Evolutionary conservation across 2,888 invertebrate genomes (phyloP), one percentile per base, ranked within the genome.

Genomic region (Ectemnius continuus): DNA sequence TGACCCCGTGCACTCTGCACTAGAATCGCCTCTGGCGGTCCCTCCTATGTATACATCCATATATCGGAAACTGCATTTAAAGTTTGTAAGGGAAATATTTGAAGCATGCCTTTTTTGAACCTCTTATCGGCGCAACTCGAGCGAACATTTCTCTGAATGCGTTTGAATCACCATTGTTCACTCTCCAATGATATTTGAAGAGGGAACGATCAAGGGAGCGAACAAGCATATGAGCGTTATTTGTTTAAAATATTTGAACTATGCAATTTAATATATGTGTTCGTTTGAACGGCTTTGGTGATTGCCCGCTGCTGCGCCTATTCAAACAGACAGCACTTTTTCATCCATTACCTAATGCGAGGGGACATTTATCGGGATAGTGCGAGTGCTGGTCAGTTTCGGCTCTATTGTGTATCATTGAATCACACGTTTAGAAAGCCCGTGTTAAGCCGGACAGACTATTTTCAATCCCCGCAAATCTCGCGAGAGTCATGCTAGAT

Each of bases 231-330:
- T 46, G 65, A n/a, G 23, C 16, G 18, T 66, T 76, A 64, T 76
- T 72, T 69, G 59, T 46, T 61, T 76, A 59, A 76, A 76, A 77
- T 76, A 76, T 76, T 77, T 76, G 64, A 26, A 8, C n/a, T 20
- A 58, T 46, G 66, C 23, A 66, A 63, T 71, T 68, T 68, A 62
- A 75, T 69, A 48, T 45, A n/a, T 48, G n/a, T n/a, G 8, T 36
- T 1, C 58, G 45, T 46, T 69, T 60, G 48, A 69, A 65, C 36
- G 36, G 36, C 8, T 36, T 36, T 62, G 52, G 62, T 48, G n/a
- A 18, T 16, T n/a, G 45, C 8, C 16, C 23, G 23, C 0, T 6
- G 58, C 61, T 61, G 56, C 2, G 36, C 5, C 4, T 23, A 48
- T 67, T 52, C 62, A 63, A 70, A 76, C 13, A 61, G 1, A 11